Base-by-base conservation (phyloP, 2,888 invertebrate species). In the Hypercompe scribonia region DNA sequence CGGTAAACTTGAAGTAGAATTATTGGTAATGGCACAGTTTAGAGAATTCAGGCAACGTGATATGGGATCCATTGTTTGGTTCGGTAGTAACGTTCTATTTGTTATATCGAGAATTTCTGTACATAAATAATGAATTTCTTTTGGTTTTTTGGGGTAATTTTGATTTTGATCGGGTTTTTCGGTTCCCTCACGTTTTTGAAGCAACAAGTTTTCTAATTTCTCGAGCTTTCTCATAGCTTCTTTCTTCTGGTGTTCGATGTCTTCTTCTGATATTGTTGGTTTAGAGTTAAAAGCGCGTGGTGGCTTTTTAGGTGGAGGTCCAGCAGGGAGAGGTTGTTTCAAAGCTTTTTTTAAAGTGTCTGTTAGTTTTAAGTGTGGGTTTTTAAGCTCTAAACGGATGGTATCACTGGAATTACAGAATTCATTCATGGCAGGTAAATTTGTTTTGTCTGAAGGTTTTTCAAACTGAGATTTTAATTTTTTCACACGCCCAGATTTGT, bases 231-330 rank as follows among this genome's bases (percentile, higher is more conserved):
- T 96, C 87, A 96, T 96, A 0, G 97, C 95, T 82, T 97, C 96
- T 76, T 92, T 94, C 61, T 91, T 92, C 33, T 90, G 89, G 81
- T 90, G 90, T 66, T 91, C 90, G 18, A 84, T 82, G 28, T 77
- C 85, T 84, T 90, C 91, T 10, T 90, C 91, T 3, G 84, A 84
- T 15, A 87, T 88, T 0, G 92, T 84, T 0, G 89, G 81, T 34
- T 93, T 92, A 5, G 24, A 2, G 34, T 63, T 70, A 83, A 97
- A 97, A 1, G 96, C 96, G 78, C 98, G 91, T 0, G 98, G 98
- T 2, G 98, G 98, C 88, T 98, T 98, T 84, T 97, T 97, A 0
- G 98, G 98, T 0, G 98, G 97, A 10, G 97, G 97, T 0, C 97
- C 97, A 7, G 91, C 78, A 0, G 97, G 97, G 68, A 97, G 86